Evolutionary conservation across 1,140 invertebrate species (phyloP), one percentile per base, ranked within the genome.

Genomic region (Hesperophylax magnus): DNA sequence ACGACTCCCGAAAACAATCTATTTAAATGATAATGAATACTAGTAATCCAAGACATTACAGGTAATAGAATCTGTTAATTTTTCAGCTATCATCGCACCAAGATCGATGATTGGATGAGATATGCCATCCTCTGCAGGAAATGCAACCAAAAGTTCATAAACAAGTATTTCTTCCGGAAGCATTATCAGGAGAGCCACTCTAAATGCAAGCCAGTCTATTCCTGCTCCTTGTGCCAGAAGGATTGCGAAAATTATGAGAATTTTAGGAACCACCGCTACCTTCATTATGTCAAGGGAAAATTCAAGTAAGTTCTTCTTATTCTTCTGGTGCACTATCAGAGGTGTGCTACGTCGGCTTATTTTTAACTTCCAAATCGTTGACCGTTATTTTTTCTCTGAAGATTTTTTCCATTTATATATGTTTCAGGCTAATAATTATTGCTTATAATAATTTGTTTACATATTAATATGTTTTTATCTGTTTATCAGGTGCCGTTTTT

Each of bases 301-400:
- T 53, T 74, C 52, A 54, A 53, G 71, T 74, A 56, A 74, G 71
- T 74, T 27, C 9, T 69, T 63, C 53, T 56, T n/a, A 58, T 18
- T 31, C 18, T 65, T 18, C 56, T 8, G 20, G n/a, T 58, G 56
- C n/a, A 4, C 11, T 58, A 11, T 58, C 11, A 6, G 20, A 58
- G 9, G 0, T 58, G 56, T 8, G 0, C 8, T 7, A 7, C 17
- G 17, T 58, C 20, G 7, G 31, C 3, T 2, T n/a, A n/a, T n/a
- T n/a, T n/a, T n/a, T n/a, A n/a, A n/a, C n/a, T n/a, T n/a, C n/a
- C n/a, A n/a, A n/a, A n/a, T n/a, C n/a, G n/a, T n/a, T n/a, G n/a
- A n/a, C n/a, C n/a, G n/a, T n/a, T n/a, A n/a, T n/a, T n/a, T n/a
- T n/a, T n/a, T n/a, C n/a, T n/a, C n/a, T n/a, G n/a, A n/a, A n/a